phyloP scores from a whole-genome alignment of 1,140 invertebrate genomes.

The Platyura marginata region DNA sequence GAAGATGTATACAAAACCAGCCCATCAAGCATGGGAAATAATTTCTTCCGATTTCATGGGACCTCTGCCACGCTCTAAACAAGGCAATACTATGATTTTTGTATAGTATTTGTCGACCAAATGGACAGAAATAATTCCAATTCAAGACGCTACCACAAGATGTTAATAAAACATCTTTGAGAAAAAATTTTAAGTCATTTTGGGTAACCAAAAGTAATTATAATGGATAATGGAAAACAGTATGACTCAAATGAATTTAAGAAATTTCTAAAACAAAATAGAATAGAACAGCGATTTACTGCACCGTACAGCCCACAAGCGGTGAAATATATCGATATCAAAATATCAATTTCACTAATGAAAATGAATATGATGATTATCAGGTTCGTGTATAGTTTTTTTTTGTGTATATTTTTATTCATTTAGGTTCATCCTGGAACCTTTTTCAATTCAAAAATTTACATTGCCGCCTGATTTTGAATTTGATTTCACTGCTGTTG shows the following conservation, averaged over 20 bases:
- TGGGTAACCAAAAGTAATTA: background rate
- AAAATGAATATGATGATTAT: too few species aligned
- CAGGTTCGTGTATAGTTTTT: too few species aligned
- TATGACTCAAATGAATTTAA: background rate
- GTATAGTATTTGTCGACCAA: background rate
- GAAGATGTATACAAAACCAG: background rate
- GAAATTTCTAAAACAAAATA: background rate
- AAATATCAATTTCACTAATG: too few species aligned
- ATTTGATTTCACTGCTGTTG: too few species aligned
- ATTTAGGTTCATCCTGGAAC: too few species aligned
- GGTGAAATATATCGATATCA: too few species aligned
- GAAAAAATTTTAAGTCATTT: background rate
- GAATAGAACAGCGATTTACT: background rate
- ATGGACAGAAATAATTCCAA: background rate
- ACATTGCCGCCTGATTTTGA: too few species aligned
- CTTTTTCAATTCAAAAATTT: too few species aligned
- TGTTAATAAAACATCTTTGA: background rate
- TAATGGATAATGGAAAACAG: background rate
- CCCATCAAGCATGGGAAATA: background rate
- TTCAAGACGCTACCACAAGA: background rate
- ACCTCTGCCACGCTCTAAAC: background rate
- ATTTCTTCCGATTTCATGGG: background rate
- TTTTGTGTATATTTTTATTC: too few species aligned
- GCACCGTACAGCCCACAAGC: background rate
- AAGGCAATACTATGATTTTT: background rate